phyloP scores from a whole-genome alignment of 2,797 vertebrate genomes.

The Philypnodon macrostomus region DNA sequence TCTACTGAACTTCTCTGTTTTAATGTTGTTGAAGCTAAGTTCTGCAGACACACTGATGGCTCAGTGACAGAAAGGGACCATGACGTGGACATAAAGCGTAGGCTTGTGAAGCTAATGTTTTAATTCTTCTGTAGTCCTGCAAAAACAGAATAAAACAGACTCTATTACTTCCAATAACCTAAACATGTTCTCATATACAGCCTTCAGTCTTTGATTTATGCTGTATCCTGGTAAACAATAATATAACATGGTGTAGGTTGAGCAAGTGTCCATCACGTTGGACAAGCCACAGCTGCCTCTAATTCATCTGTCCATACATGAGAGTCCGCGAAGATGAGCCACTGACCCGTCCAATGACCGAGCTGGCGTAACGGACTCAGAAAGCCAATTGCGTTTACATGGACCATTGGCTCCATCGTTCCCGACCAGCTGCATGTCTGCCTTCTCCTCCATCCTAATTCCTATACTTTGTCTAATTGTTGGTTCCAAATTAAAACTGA shows the following conservation, averaged over 20 bases:
- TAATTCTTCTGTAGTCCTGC: too few relatives aligned
- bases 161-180: too few relatives aligned
- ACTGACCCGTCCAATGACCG: conserved; percentile 18
- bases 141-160: too few relatives aligned
- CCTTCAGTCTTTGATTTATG: too few relatives aligned
- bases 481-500: conserved; percentile 7
- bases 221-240: not conserved
- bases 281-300: conserved; percentile 12
- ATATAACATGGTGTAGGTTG: not conserved
- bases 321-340: conserved; percentile 16
- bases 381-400: conserved; percentile 23
- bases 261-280: not conserved
- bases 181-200: too few relatives aligned
- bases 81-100: too few relatives aligned
- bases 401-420: conserved; percentile 20
- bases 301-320: conserved; percentile 14
- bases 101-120: too few relatives aligned
- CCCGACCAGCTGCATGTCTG: not conserved
- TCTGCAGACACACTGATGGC: too few relatives aligned
- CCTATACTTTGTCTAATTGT: conserved; percentile 13
- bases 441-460: conserved; percentile 10
- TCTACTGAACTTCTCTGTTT: too few relatives aligned
- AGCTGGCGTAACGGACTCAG: conserved; percentile 9
- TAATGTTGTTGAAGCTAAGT: too few relatives aligned
- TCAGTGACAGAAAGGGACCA: too few relatives aligned